Conservation (phyloP, 2,113 vertebrate genomes). For the Tor tambroides region DNA sequence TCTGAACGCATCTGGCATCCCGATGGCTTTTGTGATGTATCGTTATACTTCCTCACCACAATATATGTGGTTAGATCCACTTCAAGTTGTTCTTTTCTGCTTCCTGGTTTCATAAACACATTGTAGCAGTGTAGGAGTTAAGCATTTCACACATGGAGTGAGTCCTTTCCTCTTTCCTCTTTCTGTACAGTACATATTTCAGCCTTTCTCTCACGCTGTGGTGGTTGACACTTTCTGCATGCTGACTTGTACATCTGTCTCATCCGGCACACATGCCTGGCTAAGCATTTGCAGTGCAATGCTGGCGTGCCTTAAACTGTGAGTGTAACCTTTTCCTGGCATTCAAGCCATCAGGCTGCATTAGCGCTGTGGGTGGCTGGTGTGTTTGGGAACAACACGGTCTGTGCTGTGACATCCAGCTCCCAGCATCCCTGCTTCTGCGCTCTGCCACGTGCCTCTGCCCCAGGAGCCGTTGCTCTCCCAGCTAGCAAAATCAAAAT, state of each 20-base stretch:
- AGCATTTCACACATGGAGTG: background rate
- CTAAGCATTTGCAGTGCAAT: conserved; percentile 55
- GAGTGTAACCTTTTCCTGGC: conserved; percentile 60
- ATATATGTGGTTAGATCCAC: background rate
- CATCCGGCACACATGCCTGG: conserved; percentile 57
- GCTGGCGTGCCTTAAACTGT: conserved; percentile 57
- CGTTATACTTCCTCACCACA: background rate
- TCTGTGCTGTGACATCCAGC: conserved; percentile 31
- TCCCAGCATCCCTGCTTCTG: conserved; percentile 9
- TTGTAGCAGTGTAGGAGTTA: background rate
- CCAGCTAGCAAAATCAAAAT: conserved; percentile 50
- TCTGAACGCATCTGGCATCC: background rate
- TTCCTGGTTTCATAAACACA: background rate
- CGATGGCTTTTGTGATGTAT: background rate
- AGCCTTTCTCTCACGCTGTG: conserved; percentile 16
- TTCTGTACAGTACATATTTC: background rate
- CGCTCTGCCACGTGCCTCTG: background rate
- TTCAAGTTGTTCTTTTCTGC: background rate
- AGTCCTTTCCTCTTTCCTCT: background rate
- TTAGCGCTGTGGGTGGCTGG: conserved; percentile 41
- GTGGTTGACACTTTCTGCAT: conserved; percentile 49
- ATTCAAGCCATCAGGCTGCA: conserved; percentile 52
- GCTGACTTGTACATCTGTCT: conserved; percentile 56
- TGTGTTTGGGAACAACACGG: conserved; percentile 36
- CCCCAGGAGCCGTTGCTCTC: conserved; percentile 44